Conservation (phyloP, 2,113 vertebrate species). For the Megaceryle maxima region DNA sequence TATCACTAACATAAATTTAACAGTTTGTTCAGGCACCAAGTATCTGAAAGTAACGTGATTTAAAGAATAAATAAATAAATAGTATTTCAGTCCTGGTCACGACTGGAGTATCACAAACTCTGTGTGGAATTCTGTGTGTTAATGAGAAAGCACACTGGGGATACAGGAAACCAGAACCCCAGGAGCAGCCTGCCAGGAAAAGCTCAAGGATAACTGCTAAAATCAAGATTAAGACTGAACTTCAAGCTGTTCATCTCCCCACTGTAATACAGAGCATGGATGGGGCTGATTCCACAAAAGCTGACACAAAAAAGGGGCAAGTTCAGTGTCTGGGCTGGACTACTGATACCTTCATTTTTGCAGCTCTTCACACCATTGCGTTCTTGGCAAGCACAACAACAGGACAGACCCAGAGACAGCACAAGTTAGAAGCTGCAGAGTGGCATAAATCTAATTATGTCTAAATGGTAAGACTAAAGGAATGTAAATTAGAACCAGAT, state of each 20-base stretch:
- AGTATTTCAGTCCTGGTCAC: neutral
- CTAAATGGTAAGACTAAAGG: conserved; percentile 24
- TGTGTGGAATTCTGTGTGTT: neutral
- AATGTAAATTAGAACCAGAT: conserved; percentile 54
- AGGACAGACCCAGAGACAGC: neutral
- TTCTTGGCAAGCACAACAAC: neutral
- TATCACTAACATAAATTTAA: neutral
- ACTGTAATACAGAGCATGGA: accelerated
- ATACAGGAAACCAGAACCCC: neutral
- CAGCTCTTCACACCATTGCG: neutral
- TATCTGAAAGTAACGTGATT: neutral
- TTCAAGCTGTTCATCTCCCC: neutral
- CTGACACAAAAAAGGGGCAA: neutral
- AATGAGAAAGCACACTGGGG: no score
- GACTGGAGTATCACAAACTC: neutral
- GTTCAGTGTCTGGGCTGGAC: neutral
- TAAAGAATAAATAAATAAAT: neutral
- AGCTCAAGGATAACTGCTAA: neutral
- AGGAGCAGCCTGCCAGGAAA: neutral
- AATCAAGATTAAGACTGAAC: neutral
- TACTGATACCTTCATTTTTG: neutral
- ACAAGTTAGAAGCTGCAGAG: neutral
- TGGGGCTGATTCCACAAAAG: neutral
- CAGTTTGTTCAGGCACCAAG: neutral
- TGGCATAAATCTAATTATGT: conserved; percentile 46